Evolutionary conservation across 2,797 vertebrate genomes (phyloP).

Genomic region (Brotula barbata): DNA sequence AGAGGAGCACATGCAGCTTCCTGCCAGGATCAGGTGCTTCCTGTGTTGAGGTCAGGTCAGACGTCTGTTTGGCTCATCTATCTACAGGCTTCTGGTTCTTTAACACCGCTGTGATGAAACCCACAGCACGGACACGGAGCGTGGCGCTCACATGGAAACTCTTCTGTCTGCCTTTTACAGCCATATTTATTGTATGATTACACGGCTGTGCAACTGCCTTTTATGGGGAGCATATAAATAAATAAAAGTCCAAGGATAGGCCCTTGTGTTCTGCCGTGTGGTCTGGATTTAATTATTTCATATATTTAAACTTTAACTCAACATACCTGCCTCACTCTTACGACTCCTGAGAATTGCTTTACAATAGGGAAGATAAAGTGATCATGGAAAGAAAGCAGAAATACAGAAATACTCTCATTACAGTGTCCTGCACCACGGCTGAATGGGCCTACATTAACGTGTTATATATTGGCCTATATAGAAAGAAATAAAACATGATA

Average conservation of each 20-base stretch:
- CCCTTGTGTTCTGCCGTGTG: constrained; percentile 19
- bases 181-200: constrained; percentile 41
- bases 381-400: neutral
- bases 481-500: too few relatives aligned
- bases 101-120: constrained; percentile 18
- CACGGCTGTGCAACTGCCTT: constrained; percentile 47
- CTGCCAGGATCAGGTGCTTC: constrained; percentile 63
- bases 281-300: constrained; percentile 39
- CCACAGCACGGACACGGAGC: constrained; percentile 21
- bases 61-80: constrained; percentile 43
- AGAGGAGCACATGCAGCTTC: constrained; percentile 40
- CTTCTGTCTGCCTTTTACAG: too few relatives aligned
- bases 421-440: too few relatives aligned
- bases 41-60: constrained; percentile 54
- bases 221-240: constrained; percentile 34
- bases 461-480: too few relatives aligned
- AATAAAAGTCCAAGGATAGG: constrained; percentile 20
- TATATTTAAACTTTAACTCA: constrained; percentile 38
- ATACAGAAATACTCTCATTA: neutral
- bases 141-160: constrained; percentile 11
- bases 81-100: constrained; percentile 18
- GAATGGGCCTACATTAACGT: too few relatives aligned
- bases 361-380: constrained; percentile 12
- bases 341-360: too few relatives aligned
- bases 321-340: too few relatives aligned